phyloP scores from a whole-genome alignment of 2,888 invertebrate species.

The Heliconius ismenius region DNA sequence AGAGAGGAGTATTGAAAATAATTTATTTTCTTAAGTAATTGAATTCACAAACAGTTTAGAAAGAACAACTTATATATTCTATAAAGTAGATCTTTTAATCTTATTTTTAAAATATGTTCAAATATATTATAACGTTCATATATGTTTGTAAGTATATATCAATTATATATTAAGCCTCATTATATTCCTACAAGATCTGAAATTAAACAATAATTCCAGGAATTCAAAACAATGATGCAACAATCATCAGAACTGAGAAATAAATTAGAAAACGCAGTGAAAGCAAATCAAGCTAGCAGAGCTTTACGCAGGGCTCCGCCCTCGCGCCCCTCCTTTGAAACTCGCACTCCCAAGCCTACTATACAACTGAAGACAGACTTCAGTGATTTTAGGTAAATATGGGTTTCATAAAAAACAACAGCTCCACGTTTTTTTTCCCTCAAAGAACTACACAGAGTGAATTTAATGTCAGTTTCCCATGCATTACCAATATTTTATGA shows the following conservation, averaged over 20 bases:
- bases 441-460: background rate
- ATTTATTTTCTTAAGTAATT: too few species aligned
- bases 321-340: conserved; percentile 59
- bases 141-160: too few species aligned
- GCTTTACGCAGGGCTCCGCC: conserved; percentile 50
- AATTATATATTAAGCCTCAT: too few species aligned
- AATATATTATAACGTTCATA: background rate
- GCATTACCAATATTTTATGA: too few species aligned
- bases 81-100: background rate
- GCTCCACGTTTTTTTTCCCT: background rate
- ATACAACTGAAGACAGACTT: conserved; percentile 97
- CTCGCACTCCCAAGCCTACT: conserved; percentile 83
- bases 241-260: conserved; percentile 89
- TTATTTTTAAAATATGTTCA: background rate
- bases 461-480: background rate
- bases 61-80: background rate
- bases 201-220: conserved; percentile 71
- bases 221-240: conserved; percentile 95
- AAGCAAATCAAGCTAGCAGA: conserved; percentile 83
- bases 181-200: background rate
- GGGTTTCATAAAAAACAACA: background rate
- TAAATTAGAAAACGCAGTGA: conserved; percentile 92
- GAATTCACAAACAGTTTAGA: too few species aligned
- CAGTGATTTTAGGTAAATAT: conserved; percentile 90
- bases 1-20: too few species aligned